Evolutionary conservation across 2,797 vertebrate species (phyloP), one percentile per base, ranked within the genome.

Genomic region (Xyrichtys novacula): DNA sequence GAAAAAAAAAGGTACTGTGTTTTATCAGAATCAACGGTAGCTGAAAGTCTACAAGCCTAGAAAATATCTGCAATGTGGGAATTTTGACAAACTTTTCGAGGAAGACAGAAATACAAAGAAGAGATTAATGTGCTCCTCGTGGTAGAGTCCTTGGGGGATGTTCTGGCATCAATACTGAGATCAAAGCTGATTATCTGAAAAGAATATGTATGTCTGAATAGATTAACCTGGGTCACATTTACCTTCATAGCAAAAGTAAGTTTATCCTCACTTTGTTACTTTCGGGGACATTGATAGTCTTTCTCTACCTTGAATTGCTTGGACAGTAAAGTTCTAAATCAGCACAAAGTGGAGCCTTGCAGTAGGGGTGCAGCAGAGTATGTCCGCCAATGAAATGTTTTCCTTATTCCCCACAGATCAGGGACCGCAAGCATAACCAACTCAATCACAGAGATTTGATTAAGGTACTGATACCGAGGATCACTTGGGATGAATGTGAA

Each of bases 401-500:
- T 75, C 66, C 65, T 64, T 71, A 44, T 54, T 85, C 64, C 66
- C 31, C 40, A 65, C 67, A 78, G 64, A 78, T 77, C 57, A 49
- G 78, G 52, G 58, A 80, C 66, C 64, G 47, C 67, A 61, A 83
- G 69, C 60, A 73, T 55, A 85, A 72, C 71, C 78, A 89, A 85
- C 80, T 79, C 68, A 85, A 83, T 88, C 80, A 76, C 60, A 56
- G 57, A 81, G 50, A 85, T 90, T 85, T 89, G 84, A 91, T 91
- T 83, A 90, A 85, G 80, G 72, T 55, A 74, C 65, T 61, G 71
- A 85, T 80, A 74, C 68, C 29, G 62, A 75, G 54, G 74, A 90
- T 90, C 75, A 73, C 77, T 85, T 66, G 75, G 85, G 85, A 90
- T 81, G 76, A 82, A 81, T 81, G 68, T 83, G 83, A 90, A 89